These are phyloP conservation scores for Sardinella longiceps DNA, from an alignment of 2,797 vertebrate genomes.

Conservation along the genomic window DNA sequence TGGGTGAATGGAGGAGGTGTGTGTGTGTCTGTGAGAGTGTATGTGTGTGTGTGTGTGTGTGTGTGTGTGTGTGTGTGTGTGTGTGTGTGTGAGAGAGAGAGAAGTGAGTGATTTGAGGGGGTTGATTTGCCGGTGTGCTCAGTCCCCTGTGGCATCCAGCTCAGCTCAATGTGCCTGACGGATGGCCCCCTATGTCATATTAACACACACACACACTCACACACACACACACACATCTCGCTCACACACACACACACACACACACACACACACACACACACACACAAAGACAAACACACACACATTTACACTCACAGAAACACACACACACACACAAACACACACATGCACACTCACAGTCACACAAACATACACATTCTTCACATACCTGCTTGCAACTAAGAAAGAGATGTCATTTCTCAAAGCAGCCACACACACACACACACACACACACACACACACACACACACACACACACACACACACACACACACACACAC, in stretches of 20 bases:
- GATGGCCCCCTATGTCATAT: not conserved
- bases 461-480: constrained; percentile 18
- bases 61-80: too few relatives aligned
- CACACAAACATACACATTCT: too few relatives aligned
- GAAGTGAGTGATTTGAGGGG: not conserved
- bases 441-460: not conserved
- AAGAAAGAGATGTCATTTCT: constrained; percentile 11
- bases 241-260: not conserved
- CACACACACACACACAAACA: too few relatives aligned
- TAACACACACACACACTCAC: not conserved
- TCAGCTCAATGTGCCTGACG: not conserved
- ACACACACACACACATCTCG: not conserved
- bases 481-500: constrained; percentile 1
- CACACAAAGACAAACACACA: too few relatives aligned
- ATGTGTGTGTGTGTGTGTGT: too few relatives aligned
- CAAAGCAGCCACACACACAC: not conserved
- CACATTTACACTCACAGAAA: too few relatives aligned
- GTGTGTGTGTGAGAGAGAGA: not conserved
- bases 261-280: too few relatives aligned
- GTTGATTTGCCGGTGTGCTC: not conserved
- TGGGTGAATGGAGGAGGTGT: too few relatives aligned
- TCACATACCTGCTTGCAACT: not conserved
- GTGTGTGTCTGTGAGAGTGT: too few relatives aligned
- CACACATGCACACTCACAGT: too few relatives aligned
- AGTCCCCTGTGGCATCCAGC: not conserved